Conservation (phyloP, 2,888 invertebrate genomes). For the Noctua fimbriata region DNA sequence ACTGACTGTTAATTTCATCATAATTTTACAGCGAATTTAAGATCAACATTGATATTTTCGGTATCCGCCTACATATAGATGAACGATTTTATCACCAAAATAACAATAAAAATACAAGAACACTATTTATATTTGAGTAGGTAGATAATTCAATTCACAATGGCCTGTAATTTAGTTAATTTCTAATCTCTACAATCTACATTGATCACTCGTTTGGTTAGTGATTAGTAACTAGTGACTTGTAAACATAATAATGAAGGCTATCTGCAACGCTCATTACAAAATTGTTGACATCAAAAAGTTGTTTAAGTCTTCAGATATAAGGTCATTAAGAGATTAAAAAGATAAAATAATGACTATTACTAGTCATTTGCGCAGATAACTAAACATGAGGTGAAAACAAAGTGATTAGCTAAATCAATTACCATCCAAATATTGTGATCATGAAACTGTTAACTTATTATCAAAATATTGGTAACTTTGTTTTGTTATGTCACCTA, state of each 20-base stretch:
- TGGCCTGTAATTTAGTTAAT: not conserved
- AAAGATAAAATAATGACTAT: not conserved
- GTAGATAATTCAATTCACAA: not conserved
- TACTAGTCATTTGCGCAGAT: slow-evolving; percentile 48
- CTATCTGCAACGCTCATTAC: slow-evolving; percentile 18
- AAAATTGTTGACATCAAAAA: slow-evolving; percentile 20
- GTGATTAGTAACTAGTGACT: not conserved
- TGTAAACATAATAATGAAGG: slow-evolving; percentile 13
- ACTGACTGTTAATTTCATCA: not conserved
- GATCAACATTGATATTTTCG: not conserved
- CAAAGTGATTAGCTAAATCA: slow-evolving; percentile 53
- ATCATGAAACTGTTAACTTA: not conserved
- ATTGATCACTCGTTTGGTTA: not conserved
- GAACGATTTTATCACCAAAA: not conserved
- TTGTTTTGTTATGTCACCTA: not conserved
- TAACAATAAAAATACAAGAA: not conserved
- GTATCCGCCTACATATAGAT: not conserved
- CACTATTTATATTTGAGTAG: not conserved
- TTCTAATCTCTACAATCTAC: not conserved
- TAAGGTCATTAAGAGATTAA: slow-evolving; percentile 34
- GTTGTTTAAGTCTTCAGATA: slow-evolving; percentile 34
- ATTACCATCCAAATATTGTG: slow-evolving; percentile 8
- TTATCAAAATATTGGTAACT: not conserved
- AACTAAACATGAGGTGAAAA: slow-evolving; percentile 45
- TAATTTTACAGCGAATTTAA: too few relatives aligned